Evolutionary conservation across 37 sponge, comb jelly and placozoan species (phyloP).

Genomic region (Axinella damicornis): DNA sequence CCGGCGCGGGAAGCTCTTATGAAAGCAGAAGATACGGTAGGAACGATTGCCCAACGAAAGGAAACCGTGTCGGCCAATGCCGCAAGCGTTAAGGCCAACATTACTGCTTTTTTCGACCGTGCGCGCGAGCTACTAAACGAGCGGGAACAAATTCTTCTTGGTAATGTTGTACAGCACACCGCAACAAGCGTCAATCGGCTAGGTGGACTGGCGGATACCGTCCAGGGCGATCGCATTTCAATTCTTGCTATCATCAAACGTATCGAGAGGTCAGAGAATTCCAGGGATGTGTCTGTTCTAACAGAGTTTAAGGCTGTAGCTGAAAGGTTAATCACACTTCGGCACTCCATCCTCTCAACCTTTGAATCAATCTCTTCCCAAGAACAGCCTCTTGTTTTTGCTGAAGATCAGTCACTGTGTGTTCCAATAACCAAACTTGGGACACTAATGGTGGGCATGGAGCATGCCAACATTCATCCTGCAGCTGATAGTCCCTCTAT

Average conservation of each 20-base stretch:
- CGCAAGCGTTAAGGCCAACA: background rate
- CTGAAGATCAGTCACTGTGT: too few species aligned
- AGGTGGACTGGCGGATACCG: background rate
- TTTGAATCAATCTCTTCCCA: too few species aligned
- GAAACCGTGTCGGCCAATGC: conserved; percentile 4
- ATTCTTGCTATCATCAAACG: background rate
- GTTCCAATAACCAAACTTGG: too few species aligned
- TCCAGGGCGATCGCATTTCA: background rate
- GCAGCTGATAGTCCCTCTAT: too few species aligned
- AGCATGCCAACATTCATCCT: too few species aligned
- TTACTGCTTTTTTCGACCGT: conserved; percentile 17
- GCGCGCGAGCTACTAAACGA: background rate
- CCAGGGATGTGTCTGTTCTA: background rate
- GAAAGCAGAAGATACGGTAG: background rate
- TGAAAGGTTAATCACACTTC: too few species aligned
- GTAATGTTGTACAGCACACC: background rate
- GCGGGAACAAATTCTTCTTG: conserved; percentile 14
- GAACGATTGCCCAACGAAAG: conserved; percentile 3
- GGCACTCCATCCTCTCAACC: too few species aligned
- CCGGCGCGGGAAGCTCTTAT: conserved; percentile 4
- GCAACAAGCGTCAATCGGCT: background rate
- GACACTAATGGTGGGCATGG: too few species aligned
- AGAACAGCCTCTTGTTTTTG: too few species aligned
- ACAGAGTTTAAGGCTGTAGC: too few species aligned
- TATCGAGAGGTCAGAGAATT: background rate